Conservation (phyloP, 2,797 vertebrate genomes). For the Coregonus suidteri region DNA sequence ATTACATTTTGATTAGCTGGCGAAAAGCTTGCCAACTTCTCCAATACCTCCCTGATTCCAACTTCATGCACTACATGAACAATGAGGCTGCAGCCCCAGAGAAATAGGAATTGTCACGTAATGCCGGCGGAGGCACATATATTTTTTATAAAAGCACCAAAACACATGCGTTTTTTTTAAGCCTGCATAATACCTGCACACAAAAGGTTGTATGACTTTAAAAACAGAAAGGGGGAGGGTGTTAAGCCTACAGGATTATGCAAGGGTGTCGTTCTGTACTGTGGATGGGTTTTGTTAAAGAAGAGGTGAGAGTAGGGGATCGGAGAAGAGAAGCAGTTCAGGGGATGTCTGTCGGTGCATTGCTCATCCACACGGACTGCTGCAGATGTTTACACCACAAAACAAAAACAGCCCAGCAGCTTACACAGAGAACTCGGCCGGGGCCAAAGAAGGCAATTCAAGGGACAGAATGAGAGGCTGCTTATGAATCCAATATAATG, state of each 20-base stretch:
- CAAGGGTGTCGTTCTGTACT: neutral
- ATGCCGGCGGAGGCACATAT: neutral
- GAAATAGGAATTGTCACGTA: neutral
- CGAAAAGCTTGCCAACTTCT: constrained; percentile 34
- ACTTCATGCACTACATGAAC: constrained; percentile 14
- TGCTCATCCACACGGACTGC: constrained; percentile 45
- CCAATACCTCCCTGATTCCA: constrained; percentile 16
- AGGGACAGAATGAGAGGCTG: constrained; percentile 44
- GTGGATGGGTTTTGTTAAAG: constrained; percentile 7
- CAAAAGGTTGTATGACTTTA: neutral
- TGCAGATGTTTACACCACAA: constrained; percentile 66
- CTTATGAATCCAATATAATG: constrained; percentile 7
- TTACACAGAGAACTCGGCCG: constrained; percentile 29
- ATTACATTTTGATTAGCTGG: constrained; percentile 38
- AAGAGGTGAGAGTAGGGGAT: constrained; percentile 25
- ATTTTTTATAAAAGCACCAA: neutral
- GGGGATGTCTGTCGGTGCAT: constrained; percentile 45
- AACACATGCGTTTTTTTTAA: neutral
- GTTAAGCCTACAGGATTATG: neutral
- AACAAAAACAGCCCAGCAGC: constrained; percentile 49
- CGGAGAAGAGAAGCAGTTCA: constrained; percentile 58
- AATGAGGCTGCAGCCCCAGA: neutral
- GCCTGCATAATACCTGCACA: neutral
- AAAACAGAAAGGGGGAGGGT: neutral
- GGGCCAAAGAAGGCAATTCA: neutral